Evolutionary conservation across 2,797 vertebrate genomes (phyloP).

Genomic region (Somateria mollissima): DNA sequence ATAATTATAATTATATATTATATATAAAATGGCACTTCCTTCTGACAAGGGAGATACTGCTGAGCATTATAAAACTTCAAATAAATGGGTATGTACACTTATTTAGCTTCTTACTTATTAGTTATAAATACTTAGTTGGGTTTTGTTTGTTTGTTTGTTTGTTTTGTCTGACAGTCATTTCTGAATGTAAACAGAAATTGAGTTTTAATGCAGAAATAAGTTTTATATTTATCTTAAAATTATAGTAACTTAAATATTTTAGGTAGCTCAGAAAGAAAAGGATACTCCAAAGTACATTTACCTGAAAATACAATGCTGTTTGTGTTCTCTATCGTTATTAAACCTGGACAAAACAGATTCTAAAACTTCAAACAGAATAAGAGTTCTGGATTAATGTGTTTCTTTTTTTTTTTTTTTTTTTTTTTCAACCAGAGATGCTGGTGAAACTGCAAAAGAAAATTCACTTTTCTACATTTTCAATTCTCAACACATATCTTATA

Average conservation of each 20-base stretch:
- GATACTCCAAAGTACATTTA: background rate
- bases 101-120: background rate
- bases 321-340: background rate
- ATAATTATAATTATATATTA: background rate
- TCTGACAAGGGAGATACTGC: background rate
- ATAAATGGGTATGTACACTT: background rate
- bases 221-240: background rate
- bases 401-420: no score
- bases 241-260: background rate
- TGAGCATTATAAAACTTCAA: background rate
- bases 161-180: background rate
- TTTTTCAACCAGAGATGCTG: background rate
- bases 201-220: background rate
- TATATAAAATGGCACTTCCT: background rate
- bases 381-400: background rate
- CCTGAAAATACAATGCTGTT: background rate
- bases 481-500: background rate
- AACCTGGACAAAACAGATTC: background rate
- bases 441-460: slow-evolving; percentile 9
- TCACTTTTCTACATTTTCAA: background rate
- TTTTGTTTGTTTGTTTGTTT: background rate
- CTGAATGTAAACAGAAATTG: background rate
- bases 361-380: background rate
- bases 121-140: background rate
- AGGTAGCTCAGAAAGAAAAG: background rate